Conservation (phyloP, 2,888 invertebrate species). For the Amblyjoppa proteus region DNA sequence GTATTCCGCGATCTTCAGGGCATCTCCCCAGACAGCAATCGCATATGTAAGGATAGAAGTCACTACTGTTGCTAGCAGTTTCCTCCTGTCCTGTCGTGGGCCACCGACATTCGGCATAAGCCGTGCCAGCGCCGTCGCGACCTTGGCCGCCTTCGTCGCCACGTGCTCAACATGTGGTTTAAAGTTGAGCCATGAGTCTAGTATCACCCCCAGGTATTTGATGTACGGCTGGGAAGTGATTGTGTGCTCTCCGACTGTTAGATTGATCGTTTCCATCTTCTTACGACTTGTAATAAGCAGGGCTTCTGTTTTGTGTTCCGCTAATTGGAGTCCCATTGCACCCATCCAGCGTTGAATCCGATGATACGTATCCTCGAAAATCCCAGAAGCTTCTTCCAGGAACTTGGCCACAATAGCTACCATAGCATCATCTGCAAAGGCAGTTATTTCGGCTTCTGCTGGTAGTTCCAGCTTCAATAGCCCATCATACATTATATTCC, state of each 20-base stretch:
- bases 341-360: conserved; percentile 6
- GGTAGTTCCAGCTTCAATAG: not conserved
- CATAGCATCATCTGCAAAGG: conserved; percentile 43
- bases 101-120: conserved; percentile 29
- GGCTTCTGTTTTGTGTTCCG: conserved; percentile 64
- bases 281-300: conserved; percentile 50
- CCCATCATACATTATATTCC: not conserved
- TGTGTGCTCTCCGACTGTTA: conserved; percentile 31
- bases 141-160: not conserved
- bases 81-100: conserved; percentile 45
- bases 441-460: not conserved
- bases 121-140: not conserved
- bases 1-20: conserved; percentile 12
- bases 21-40: conserved; percentile 48
- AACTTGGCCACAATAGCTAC: conserved; percentile 14
- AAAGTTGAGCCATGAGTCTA: conserved; percentile 58
- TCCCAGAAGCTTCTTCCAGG: not conserved
- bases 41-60: conserved; percentile 48
- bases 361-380: not conserved
- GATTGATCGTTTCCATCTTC: conserved; percentile 35
- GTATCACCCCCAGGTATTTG: conserved; percentile 58
- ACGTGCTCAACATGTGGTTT: conserved; percentile 40
- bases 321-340: conserved; percentile 33
- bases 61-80: conserved; percentile 51
- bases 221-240: conserved; percentile 41